Evolutionary conservation across 35 echinoderm and acorn worm genomes (phyloP).

Genomic region (Heliocidaris erythrogramma): DNA sequence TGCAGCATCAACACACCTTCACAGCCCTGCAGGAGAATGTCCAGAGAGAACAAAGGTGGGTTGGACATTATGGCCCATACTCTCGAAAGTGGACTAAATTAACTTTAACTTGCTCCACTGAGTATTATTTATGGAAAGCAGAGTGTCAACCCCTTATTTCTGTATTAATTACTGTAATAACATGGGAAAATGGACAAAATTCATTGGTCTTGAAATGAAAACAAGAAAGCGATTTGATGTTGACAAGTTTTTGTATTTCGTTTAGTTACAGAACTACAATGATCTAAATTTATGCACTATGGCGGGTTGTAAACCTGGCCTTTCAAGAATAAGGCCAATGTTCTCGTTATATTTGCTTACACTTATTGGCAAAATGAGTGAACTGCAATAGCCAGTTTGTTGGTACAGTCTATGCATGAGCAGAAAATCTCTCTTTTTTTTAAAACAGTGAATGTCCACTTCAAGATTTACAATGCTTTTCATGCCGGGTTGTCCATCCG

Average conservation of each 20-base stretch:
- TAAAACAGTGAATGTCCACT: not conserved
- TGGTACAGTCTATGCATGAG: too few relatives aligned
- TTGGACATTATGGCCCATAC: not conserved
- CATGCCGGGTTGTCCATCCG: too few relatives aligned
- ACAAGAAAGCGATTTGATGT: not conserved
- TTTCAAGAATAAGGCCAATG: too few relatives aligned
- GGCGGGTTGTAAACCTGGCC: too few relatives aligned
- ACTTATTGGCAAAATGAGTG: too few relatives aligned
- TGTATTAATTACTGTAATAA: not conserved
- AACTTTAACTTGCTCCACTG: not conserved
- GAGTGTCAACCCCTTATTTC: not conserved
- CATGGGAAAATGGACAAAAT: not conserved
- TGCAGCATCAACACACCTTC: constrained; percentile 77
- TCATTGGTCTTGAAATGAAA: not conserved
- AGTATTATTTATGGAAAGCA: not conserved
- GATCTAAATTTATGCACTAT: too few relatives aligned
- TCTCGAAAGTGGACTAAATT: not conserved
- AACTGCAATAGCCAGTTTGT: too few relatives aligned
- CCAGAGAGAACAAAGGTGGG: constrained; percentile 56
- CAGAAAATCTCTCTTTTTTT: too few relatives aligned
- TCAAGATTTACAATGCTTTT: not conserved
- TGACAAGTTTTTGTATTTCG: not conserved
- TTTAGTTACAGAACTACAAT: too few relatives aligned
- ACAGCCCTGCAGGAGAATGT: constrained; percentile 59
- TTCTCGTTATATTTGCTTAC: too few relatives aligned